Percentiles rank a stretch among this genome's conserved stretches.
Evolutionary conservation across 2,888 invertebrate species (phyloP).

Genomic region (Orchesella flavescens): DNA sequence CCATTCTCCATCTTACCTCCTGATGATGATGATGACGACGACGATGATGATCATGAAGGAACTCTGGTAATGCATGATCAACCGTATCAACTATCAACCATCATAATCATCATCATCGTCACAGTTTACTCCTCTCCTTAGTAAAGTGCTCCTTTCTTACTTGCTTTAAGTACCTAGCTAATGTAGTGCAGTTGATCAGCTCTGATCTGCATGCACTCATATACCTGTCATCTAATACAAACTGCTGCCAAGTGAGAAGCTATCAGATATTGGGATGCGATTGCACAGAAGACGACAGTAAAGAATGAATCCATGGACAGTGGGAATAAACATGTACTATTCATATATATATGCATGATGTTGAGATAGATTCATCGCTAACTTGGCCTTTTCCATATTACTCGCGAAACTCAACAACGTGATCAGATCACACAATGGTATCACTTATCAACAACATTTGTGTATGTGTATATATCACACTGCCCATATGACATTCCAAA

Average conservation of each 20-base stretch:
- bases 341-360: background rate
- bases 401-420: background rate
- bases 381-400: slow-evolving; percentile 33
- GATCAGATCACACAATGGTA: background rate
- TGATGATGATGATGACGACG: background rate
- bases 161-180: slow-evolving; percentile 4
- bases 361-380: background rate
- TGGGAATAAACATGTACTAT: background rate
- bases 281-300: slow-evolving; percentile 9
- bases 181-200: slow-evolving; percentile 14
- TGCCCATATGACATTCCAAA: slow-evolving; percentile 28
- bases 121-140: background rate
- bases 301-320: slow-evolving; percentile 42
- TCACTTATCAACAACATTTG: too few species aligned
- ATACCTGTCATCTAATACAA: slow-evolving; percentile 39
- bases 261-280: background rate
- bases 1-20: slow-evolving; percentile 26
- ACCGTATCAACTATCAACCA: slow-evolving; percentile 1
- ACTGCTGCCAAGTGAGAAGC: background rate
- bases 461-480: background rate
- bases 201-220: background rate
- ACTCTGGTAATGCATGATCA: background rate
- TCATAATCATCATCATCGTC: background rate
- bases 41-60: slow-evolving; percentile 33
- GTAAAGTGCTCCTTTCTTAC: background rate